These are phyloP conservation scores for Macquaria australasica DNA, from an alignment of 2,113 vertebrate species.

Conservation along the genomic window DNA sequence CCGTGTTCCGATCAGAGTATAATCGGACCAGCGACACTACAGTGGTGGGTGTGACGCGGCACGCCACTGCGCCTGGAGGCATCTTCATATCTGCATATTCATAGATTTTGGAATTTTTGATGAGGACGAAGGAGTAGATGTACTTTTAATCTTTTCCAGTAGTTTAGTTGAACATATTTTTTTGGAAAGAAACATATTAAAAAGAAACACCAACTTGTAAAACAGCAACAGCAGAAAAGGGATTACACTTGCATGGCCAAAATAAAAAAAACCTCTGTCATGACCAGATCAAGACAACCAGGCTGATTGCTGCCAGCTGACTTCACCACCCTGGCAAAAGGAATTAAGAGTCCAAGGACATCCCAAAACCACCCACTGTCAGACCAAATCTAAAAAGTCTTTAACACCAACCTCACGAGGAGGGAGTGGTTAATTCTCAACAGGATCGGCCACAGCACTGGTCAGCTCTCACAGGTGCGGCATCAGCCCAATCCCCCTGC, in stretches of 20 bases:
- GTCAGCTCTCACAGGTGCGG: conserved; percentile 31
- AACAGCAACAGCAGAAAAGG: not conserved
- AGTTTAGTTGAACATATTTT: conserved; percentile 11
- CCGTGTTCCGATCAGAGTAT: conserved; percentile 10
- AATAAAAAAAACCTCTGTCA: not conserved
- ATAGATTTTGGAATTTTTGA: conserved; percentile 37
- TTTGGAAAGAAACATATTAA: not conserved
- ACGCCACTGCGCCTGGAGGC: not conserved
- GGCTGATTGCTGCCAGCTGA: conserved; percentile 16
- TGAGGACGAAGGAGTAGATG: conserved; percentile 3
- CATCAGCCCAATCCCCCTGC: conserved; percentile 6
- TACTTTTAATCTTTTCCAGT: conserved; percentile 37
- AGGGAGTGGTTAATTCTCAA: conserved; percentile 21
- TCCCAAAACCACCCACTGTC: not conserved
- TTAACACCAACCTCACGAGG: not conserved
- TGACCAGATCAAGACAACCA: not conserved
- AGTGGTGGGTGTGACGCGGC: conserved; percentile 17
- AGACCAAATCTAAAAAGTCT: conserved; percentile 7
- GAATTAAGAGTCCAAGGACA: not conserved
- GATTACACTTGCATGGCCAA: not conserved
- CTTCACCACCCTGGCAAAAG: not conserved
- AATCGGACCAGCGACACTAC: conserved; percentile 9
- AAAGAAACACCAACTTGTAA: not conserved
- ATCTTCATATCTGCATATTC: conserved; percentile 38
- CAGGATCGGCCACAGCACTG: conserved; percentile 10